Percentiles rank a stretch among this genome's conserved stretches.
phyloP scores from a whole-genome alignment of 2,797 vertebrate genomes.

The Parambassis ranga region DNA sequence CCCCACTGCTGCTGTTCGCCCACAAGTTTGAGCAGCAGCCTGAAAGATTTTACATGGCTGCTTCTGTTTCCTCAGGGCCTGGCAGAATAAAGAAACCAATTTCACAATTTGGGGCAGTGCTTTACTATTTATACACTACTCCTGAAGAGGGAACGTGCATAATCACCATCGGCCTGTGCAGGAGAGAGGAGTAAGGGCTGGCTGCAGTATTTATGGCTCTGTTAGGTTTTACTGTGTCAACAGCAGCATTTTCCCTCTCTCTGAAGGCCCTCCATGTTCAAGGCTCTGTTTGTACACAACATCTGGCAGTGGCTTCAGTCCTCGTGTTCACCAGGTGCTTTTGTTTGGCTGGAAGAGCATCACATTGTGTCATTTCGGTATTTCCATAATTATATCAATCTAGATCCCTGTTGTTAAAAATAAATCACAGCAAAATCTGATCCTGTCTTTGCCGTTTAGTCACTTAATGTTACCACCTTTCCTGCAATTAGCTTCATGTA shows the following conservation, averaged over 20 bases:
- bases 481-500: no score
- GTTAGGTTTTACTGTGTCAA: conserved; percentile 13
- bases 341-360: neutral
- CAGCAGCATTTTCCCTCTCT: neutral
- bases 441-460: no score
- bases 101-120: conserved; percentile 26
- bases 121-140: conserved; percentile 37
- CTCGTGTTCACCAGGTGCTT: neutral
- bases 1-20: conserved; percentile 8
- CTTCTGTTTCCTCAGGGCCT: conserved; percentile 9
- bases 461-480: no score
- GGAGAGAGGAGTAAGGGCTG: neutral
- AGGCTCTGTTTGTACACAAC: conserved; percentile 28
- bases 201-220: conserved; percentile 28
- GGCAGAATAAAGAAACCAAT: conserved; percentile 13
- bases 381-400: no score
- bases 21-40: neutral
- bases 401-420: no score
- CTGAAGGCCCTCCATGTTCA: neutral
- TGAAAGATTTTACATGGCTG: conserved; percentile 21
- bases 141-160: conserved; percentile 10
- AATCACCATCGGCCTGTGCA: neutral
- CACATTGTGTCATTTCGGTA: no score
- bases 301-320: neutral
- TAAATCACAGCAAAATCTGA: no score